Evolutionary conservation across 2,797 vertebrate genomes (phyloP), one percentile per base, ranked within the genome.

Genomic region (Acanthurus lineatus): DNA sequence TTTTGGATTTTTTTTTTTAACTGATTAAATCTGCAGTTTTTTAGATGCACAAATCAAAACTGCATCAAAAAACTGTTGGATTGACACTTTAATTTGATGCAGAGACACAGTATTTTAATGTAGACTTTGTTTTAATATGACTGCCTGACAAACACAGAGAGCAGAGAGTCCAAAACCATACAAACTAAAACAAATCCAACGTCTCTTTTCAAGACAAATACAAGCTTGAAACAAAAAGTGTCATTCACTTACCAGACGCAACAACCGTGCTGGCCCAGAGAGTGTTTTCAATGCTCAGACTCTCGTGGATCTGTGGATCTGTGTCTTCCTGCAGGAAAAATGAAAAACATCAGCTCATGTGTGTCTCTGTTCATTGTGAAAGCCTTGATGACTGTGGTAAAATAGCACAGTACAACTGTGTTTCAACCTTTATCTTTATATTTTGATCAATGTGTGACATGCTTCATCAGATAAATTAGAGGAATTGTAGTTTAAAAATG

Each of bases 261-360:
- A 99, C 98, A 45, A 99, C 93, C 0, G 98, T 98, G 95, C 98
- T 98, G 54, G 98, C 98, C 98, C 98, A 99, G 32, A 99, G 92
- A 0, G 97, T 98, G 91, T 99, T 99, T 79, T 99, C 98, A 87
- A 98, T 98, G 82, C 96, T 96, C 64, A 99, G 94, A 84, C 98
- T 99, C 94, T 99, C 98, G 0, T 97, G 96, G 84, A 99, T 78
- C 62, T 97, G 94, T 44, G 98, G 98, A 62, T 99, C 97, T 16
- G 93, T 89, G 89, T 99, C 98, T 87, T 99, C 98, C 98, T 99
- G 84, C 70, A 82, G 86, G 71, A 63, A 64, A 81, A 57, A 81
- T 28, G 42, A 7, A 63, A 57, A 25, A 17, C 15, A 25, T 54
- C 2, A 20, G 1, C 22, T 22, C 38, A 19, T 52, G 0, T 32